phyloP scores from a whole-genome alignment of 2,113 vertebrate species.

The Plecturocebus donacophilus region DNA sequence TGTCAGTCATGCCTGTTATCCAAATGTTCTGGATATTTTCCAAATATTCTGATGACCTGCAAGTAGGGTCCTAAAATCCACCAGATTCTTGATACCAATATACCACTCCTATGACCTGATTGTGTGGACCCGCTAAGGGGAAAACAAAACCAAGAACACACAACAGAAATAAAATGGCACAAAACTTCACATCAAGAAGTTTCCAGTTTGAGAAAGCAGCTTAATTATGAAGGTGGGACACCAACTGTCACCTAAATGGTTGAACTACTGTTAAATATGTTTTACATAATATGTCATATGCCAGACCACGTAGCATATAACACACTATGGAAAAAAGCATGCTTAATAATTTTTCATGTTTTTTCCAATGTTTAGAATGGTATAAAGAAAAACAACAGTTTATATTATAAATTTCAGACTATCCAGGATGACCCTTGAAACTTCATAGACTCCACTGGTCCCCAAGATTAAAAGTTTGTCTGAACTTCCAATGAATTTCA shows the following conservation, averaged over 20 bases:
- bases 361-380: background rate
- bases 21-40: background rate
- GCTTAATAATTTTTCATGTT: background rate
- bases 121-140: background rate
- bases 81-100: background rate
- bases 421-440: conserved; percentile 15
- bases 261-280: background rate
- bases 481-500: background rate
- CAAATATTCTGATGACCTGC: background rate
- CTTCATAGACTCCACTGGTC: background rate
- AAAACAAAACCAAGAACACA: too few species aligned
- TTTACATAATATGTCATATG: background rate
- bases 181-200: background rate
- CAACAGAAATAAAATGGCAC: background rate
- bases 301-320: background rate
- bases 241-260: background rate
- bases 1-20: background rate
- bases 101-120: background rate
- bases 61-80: background rate
- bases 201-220: background rate
- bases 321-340: background rate
- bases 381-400: background rate
- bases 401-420: background rate
- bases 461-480: background rate
- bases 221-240: background rate